A percentile compares a stretch with the other conserved stretches of the same genome.
Conservation (phyloP, 2,113 vertebrate species). For the Maylandia zebra region DNA sequence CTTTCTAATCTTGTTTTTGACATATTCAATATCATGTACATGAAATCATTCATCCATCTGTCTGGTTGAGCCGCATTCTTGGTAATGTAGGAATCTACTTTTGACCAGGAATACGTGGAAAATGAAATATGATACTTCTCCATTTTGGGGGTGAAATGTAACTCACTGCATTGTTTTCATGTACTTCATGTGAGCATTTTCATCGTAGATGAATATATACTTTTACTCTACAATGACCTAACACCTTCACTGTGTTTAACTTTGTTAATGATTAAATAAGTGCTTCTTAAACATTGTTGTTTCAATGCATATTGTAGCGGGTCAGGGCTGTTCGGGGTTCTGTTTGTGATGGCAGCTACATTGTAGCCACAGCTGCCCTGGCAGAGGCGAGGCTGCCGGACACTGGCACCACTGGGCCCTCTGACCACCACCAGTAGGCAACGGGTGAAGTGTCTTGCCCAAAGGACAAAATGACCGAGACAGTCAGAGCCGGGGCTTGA, state of each 20-base stretch:
- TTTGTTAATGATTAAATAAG: background rate
- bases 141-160: background rate
- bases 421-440: no score
- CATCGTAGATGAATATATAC: background rate
- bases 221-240: background rate
- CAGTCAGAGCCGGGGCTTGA: fast-evolving
- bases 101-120: background rate
- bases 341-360: no score
- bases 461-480: fast-evolving
- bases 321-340: no score
- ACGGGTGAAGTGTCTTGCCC: no score
- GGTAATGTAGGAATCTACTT: background rate
- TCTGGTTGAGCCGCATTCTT: background rate
- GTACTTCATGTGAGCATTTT: background rate
- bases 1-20: no score
- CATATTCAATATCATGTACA: background rate
- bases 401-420: no score
- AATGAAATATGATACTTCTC: background rate
- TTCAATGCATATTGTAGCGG: background rate
- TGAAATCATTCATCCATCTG: background rate
- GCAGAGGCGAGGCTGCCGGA: no score
- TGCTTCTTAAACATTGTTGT: background rate
- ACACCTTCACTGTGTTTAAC: background rate
- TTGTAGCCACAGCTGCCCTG: no score
- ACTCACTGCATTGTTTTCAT: fast-evolving